A percentile compares a stretch with the other conserved stretches of the same genome.
Conservation (phyloP, 2,113 vertebrate species). For the Shinisaurus crocodilurus region DNA sequence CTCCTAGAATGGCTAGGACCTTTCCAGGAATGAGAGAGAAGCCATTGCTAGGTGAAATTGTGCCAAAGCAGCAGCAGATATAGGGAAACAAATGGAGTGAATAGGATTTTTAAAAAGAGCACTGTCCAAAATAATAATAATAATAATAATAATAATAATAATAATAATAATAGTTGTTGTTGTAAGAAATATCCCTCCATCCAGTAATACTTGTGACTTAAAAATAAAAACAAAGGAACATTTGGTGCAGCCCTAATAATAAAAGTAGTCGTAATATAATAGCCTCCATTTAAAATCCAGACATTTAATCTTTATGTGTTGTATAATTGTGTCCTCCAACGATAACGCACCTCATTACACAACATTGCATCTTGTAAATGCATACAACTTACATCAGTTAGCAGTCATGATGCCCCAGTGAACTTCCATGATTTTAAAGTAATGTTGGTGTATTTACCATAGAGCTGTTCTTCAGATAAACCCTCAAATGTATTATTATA, state of each 20-base stretch:
- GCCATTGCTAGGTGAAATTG: neutral
- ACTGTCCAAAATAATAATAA: neutral
- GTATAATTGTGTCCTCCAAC: neutral
- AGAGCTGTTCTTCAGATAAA: neutral
- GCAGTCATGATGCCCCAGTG: neutral
- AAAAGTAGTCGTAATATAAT: neutral
- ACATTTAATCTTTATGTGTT: neutral
- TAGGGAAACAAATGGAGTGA: neutral
- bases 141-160: no score
- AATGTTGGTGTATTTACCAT: neutral
- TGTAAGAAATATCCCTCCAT: neutral
- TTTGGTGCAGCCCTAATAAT: neutral
- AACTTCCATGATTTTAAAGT: neutral
- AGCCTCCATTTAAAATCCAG: neutral
- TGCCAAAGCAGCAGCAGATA: neutral
- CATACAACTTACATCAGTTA: neutral
- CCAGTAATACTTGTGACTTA: neutral
- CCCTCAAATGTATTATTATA: conserved; percentile 4
- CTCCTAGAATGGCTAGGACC: neutral
- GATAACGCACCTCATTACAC: neutral
- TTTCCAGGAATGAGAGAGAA: neutral
- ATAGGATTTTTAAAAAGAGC: neutral
- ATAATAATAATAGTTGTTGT: no score
- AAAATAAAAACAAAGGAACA: neutral
- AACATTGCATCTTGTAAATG: neutral